Evolutionary conservation across 2,797 vertebrate genomes (phyloP), one percentile per base, ranked within the genome.

Genomic region (Lateolabrax maculatus): DNA sequence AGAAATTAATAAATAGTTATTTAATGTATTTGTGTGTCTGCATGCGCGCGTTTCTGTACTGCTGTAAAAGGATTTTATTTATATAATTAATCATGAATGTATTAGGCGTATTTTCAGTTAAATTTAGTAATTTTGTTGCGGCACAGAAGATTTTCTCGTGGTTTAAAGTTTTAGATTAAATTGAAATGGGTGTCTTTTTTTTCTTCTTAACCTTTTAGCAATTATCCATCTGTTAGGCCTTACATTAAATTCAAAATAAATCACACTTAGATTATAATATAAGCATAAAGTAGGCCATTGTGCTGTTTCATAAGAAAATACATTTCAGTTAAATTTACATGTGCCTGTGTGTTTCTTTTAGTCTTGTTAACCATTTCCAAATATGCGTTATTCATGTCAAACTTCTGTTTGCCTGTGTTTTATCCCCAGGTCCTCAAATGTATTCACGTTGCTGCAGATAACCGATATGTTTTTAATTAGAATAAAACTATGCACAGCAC

Each of bases 231-330:
- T 29, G 3, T 21, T 27, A 77, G 71, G 72, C 62, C 71, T 83
- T 52, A 64, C 6, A 46, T 25, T 65, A 1, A 76, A 74, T 68
- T 71, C 9, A 67, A 68, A 73, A 68, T n/a, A 51, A 76, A 74
- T 37, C 27, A 29, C 25, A 62, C 18, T 62, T 18, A 29, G 1
- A 44, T 65, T 29, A 65, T 57, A 73, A 79, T 57, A 62, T 4
- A 56, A 41, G 27, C 57, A 37, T 27, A 37, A 73, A 71, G 21
- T n/a, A 15, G 9, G 7, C n/a, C 18, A 21, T 36, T 44, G 1
- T 51, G 79, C 12, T 57, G 12, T 51, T 76, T 61, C 0, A 36
- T 65, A 71, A 34, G 12, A 63, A 0, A 10, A 4, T 1, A 18
- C 1, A 52, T 64, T 65, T 75, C 9, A 41, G 49, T 49, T 37